A percentile compares a stretch with the other conserved stretches of the same genome.
phyloP scores from a whole-genome alignment of 2,113 vertebrate species.

The Lates calcarifer region DNA sequence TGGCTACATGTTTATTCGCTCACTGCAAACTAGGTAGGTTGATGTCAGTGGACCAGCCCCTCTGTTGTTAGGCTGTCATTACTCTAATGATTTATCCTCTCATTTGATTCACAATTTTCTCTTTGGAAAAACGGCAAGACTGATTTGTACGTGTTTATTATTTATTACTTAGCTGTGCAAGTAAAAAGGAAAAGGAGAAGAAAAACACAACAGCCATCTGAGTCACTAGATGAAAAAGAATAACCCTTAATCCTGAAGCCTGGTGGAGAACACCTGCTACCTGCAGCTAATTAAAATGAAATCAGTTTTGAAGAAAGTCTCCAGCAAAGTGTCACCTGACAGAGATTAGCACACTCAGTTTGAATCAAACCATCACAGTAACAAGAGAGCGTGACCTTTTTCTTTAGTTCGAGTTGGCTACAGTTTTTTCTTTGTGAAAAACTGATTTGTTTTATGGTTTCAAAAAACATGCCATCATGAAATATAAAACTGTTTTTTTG shows the following conservation, averaged over 20 bases:
- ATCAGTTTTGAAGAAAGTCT: conserved; percentile 28
- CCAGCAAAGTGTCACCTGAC: conserved; percentile 32
- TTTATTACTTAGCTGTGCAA: neutral
- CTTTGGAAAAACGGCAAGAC: neutral
- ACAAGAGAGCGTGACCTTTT: too few species aligned
- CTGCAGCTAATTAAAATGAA: conserved; percentile 51
- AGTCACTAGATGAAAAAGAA: conserved; percentile 1
- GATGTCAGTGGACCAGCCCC: conserved; percentile 28
- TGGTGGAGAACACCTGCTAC: conserved; percentile 63
- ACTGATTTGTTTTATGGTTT: too few species aligned
- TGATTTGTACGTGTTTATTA: too few species aligned
- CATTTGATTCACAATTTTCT: neutral
- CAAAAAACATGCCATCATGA: neutral
- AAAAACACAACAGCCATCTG: neutral
- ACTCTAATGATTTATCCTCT: conserved; percentile 12
- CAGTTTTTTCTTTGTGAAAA: too few species aligned
- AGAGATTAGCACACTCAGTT: neutral
- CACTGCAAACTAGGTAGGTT: conserved; percentile 47
- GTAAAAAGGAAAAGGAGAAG: neutral
- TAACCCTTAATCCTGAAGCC: conserved; percentile 43
- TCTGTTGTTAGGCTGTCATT: conserved; percentile 20
- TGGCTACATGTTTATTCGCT: conserved; percentile 61
- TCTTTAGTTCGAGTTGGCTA: too few species aligned
- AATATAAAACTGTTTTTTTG: neutral
- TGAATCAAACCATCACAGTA: neutral